These are phyloP conservation scores for Dorcus hopei DNA, from an alignment of 2,888 invertebrate genomes.

Conservation along the genomic window DNA sequence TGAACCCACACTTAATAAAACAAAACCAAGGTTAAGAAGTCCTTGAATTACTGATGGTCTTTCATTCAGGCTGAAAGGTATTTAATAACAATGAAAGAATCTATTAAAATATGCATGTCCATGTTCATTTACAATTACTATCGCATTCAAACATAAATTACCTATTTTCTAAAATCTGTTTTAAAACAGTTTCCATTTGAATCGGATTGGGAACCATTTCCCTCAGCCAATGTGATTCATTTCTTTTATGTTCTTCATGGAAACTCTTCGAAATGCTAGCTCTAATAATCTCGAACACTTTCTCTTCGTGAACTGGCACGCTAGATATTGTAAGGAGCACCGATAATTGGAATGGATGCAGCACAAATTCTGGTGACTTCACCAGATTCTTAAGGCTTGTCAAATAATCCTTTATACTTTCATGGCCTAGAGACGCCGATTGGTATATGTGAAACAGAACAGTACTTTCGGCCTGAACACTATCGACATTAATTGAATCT, in stretches of 20 bases:
- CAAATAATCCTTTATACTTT: conserved; percentile 50
- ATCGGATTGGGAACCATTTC: conserved; percentile 44
- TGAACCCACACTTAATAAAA: conserved; percentile 42
- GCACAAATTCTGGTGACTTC: conserved; percentile 57
- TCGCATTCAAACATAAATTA: conserved; percentile 25
- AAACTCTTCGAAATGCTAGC: conserved; percentile 37
- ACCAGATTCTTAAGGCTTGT: conserved; percentile 51
- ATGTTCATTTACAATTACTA: not conserved
- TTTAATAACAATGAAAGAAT: conserved; percentile 1
- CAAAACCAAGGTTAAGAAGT: conserved; percentile 48
- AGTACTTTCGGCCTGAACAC: conserved; percentile 60
- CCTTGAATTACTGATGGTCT: conserved; percentile 51
- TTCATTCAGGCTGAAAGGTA: conserved; percentile 38
- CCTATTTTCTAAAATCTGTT: conserved; percentile 52
- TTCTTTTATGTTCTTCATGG: conserved; percentile 40
- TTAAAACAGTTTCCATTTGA: conserved; percentile 47
- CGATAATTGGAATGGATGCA: conserved; percentile 64
- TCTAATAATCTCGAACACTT: conserved; percentile 46
- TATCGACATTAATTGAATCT: conserved; percentile 50
- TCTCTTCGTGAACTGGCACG: conserved; percentile 50
- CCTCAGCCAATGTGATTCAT: conserved; percentile 56
- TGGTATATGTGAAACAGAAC: conserved; percentile 58
- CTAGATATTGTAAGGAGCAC: conserved; percentile 53
- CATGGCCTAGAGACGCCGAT: conserved; percentile 47
- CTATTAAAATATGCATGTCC: not conserved